Percentiles rank a stretch among this genome's conserved stretches.
phyloP scores from a whole-genome alignment of 2,113 vertebrate species.

The Oreotragus oreotragus region DNA sequence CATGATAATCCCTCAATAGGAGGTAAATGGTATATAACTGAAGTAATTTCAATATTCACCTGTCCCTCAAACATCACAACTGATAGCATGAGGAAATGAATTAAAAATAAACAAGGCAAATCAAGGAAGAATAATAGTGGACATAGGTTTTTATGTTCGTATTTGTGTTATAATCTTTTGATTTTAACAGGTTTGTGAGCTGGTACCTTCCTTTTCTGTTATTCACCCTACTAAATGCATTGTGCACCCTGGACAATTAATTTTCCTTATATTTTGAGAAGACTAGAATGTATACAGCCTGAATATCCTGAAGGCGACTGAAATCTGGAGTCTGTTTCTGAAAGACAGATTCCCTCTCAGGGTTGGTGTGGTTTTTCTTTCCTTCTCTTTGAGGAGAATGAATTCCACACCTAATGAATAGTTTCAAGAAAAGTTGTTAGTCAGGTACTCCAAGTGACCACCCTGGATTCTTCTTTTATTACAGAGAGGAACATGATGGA shows the following conservation, averaged over 20 bases:
- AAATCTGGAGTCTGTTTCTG: conserved; percentile 1
- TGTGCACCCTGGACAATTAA: background rate
- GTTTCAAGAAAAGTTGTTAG: conserved; percentile 58
- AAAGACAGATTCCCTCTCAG: background rate
- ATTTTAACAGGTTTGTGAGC: background rate
- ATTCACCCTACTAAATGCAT: background rate
- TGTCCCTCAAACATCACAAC: background rate
- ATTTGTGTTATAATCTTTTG: background rate
- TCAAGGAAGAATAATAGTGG: background rate
- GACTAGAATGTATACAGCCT: background rate
- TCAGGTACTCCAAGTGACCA: conserved; percentile 56
- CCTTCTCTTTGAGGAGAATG: background rate
- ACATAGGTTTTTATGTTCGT: background rate
- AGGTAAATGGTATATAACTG: background rate
- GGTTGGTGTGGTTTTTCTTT: background rate
- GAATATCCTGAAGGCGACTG: background rate
- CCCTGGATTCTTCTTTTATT: conserved; percentile 61
- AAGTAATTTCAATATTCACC: background rate
- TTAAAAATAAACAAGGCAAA: background rate
- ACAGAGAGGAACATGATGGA: background rate
- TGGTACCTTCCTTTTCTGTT: background rate
- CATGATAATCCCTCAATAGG: background rate
- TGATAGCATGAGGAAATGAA: background rate
- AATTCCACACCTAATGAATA: conserved; percentile 59
- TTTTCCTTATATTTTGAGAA: conserved; percentile 48